Percentiles rank a stretch among this genome's conserved stretches.
Evolutionary conservation across 2,888 invertebrate genomes (phyloP).

Genomic region (Clitarchus hookeri): DNA sequence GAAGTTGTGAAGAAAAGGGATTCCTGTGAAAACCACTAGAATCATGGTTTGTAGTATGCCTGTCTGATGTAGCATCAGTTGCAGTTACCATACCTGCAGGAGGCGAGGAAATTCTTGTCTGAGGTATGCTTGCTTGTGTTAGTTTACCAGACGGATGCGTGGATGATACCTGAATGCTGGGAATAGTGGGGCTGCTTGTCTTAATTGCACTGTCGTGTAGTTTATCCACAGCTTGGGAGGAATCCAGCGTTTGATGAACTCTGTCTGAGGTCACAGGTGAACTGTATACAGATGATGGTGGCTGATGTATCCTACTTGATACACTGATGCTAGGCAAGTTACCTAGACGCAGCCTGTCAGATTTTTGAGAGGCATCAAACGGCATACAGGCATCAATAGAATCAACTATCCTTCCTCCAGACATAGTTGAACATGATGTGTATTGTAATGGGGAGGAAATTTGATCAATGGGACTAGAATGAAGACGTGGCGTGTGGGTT

Average conservation of each 20-base stretch:
- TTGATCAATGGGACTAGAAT: neutral
- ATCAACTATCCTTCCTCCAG: constrained; percentile 12
- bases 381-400: neutral
- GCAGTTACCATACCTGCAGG: neutral
- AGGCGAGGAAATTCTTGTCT: neutral
- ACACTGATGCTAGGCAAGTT: neutral
- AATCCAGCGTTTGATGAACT: neutral
- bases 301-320: constrained; percentile 5
- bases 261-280: constrained; percentile 10
- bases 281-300: neutral
- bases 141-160: neutral
- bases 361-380: constrained; percentile 4
- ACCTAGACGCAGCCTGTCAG: constrained; percentile 11
- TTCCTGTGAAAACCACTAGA: constrained; percentile 34
- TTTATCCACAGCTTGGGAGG: neutral
- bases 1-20: constrained; percentile 40
- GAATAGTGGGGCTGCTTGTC: neutral
- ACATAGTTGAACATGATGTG: constrained; percentile 11
- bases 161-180: neutral
- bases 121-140: neutral
- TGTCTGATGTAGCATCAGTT: neutral
- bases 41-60: neutral
- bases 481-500: neutral
- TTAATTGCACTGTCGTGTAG: neutral
- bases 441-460: neutral